Evolutionary conservation across 2,797 vertebrate genomes (phyloP).

Genomic region (Pelobates cultripes): DNA sequence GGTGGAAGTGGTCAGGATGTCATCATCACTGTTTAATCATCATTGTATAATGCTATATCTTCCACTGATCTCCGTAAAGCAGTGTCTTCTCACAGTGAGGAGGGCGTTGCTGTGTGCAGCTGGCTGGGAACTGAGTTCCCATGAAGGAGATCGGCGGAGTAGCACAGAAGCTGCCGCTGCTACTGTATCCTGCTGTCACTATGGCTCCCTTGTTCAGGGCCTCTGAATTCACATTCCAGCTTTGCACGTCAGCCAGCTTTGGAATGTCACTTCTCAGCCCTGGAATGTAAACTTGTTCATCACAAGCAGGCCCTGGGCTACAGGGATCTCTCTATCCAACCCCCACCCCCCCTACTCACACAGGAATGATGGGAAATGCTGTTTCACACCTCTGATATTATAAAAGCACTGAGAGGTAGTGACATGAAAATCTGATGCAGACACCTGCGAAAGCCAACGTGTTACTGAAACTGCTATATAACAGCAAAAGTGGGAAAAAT

Average conservation of each 20-base stretch:
- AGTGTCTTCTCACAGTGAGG: slow-evolving; percentile 3
- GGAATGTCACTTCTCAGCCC: slow-evolving; percentile 75
- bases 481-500: slow-evolving; percentile 3
- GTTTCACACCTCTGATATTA: slow-evolving; percentile 16
- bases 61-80: slow-evolving; percentile 17
- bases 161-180: slow-evolving; percentile 51
- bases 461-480: slow-evolving; percentile 19
- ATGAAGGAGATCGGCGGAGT: slow-evolving; percentile 49
- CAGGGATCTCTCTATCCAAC: slow-evolving; percentile 34
- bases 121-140: slow-evolving; percentile 25
- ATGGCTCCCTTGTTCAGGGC: slow-evolving; percentile 64
- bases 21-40: background rate
- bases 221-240: slow-evolving; percentile 74
- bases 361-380: slow-evolving; percentile 19
- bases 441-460: slow-evolving; percentile 31
- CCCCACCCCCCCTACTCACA: slow-evolving; percentile 31
- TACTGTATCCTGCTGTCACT: slow-evolving; percentile 59
- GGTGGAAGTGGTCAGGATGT: slow-evolving; percentile 27
- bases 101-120: slow-evolving; percentile 32
- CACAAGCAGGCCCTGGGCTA: slow-evolving; percentile 59
- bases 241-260: slow-evolving; percentile 70
- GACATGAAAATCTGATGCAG: slow-evolving; percentile 9
- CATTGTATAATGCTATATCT: background rate
- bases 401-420: slow-evolving; percentile 8
- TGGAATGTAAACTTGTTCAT: slow-evolving; percentile 72